These are phyloP conservation scores for Lamellibrachia columna DNA, from an alignment of 2,888 invertebrate genomes.

Conservation along the genomic window DNA sequence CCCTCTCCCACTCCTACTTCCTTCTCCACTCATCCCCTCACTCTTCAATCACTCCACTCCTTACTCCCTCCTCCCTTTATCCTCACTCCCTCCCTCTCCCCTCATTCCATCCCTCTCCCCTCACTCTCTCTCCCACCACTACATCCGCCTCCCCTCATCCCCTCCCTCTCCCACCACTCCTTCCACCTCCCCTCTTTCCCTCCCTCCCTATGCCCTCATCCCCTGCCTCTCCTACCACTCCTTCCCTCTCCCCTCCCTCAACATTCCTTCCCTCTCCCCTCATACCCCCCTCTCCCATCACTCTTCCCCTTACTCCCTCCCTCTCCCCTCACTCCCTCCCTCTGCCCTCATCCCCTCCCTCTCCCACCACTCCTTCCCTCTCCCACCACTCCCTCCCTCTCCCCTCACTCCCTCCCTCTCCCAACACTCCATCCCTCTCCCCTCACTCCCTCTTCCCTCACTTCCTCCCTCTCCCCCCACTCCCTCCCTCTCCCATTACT, in stretches of 20 bases:
- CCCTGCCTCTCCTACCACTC: too few species aligned
- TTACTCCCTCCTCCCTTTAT: background rate
- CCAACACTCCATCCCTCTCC: background rate
- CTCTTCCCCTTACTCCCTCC: too few species aligned
- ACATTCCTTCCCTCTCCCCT: too few species aligned
- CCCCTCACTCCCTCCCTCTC: conserved; percentile 16
- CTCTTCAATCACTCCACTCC: background rate
- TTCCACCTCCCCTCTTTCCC: too few species aligned
- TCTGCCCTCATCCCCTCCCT: too few species aligned
- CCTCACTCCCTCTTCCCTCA: background rate
- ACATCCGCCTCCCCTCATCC: background rate
- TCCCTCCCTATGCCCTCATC: too few species aligned
- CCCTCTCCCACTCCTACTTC: background rate
- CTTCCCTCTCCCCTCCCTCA: too few species aligned
- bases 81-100: background rate
- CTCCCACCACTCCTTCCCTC: too few species aligned
- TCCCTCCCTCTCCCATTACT: background rate
- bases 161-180: background rate
- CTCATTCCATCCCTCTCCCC: background rate
- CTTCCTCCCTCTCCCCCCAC: background rate
- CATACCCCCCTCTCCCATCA: background rate
- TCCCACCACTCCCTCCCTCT: background rate
- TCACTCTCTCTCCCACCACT: background rate
- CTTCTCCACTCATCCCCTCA: background rate
- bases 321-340: too few species aligned